A percentile compares a stretch with the other conserved stretches of the same genome.
These are phyloP conservation scores for Trichacis sp. DNA, from an alignment of 2,888 invertebrate species.

Conservation along the genomic window DNA sequence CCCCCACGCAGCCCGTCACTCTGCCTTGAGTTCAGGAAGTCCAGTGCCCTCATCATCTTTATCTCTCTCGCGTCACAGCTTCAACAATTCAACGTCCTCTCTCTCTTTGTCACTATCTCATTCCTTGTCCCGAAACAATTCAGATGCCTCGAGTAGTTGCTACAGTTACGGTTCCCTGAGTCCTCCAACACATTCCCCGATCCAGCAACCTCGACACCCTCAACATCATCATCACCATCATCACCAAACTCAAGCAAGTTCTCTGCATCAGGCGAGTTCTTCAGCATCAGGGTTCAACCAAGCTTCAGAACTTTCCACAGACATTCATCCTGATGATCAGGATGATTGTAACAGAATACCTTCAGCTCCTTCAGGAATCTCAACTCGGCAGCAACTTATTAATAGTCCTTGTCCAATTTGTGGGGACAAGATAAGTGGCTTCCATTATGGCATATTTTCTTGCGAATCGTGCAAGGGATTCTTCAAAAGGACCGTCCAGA, in stretches of 20 bases:
- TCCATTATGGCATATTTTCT: conserved; percentile 98
- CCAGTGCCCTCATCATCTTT: conserved; percentile 66
- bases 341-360: conserved; percentile 61
- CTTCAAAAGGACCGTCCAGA: conserved; percentile 98
- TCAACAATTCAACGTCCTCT: conserved; percentile 68
- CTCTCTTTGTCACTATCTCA: conserved; percentile 78
- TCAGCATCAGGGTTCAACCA: conserved; percentile 46
- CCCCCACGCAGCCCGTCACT: conserved; percentile 86
- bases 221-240: conserved; percentile 64
- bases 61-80: conserved; percentile 65
- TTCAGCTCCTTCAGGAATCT: conserved; percentile 81
- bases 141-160: conserved; percentile 91
- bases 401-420: conserved; percentile 96
- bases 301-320: conserved; percentile 54
- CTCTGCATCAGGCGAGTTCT: conserved; percentile 9
- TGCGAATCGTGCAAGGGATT: conserved; percentile 99
- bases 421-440: conserved; percentile 95
- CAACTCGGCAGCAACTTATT: conserved; percentile 85
- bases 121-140: conserved; percentile 88
- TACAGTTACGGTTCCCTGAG: conserved; percentile 79
- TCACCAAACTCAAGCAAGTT: conserved; percentile 37
- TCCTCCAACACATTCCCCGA: conserved; percentile 86
- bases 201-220: conserved; percentile 73
- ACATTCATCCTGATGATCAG: conserved; percentile 55
- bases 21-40: conserved; percentile 70